Base-by-base conservation (phyloP, 2,888 invertebrate genomes). In the Rhorus exstirpatorius region DNA sequence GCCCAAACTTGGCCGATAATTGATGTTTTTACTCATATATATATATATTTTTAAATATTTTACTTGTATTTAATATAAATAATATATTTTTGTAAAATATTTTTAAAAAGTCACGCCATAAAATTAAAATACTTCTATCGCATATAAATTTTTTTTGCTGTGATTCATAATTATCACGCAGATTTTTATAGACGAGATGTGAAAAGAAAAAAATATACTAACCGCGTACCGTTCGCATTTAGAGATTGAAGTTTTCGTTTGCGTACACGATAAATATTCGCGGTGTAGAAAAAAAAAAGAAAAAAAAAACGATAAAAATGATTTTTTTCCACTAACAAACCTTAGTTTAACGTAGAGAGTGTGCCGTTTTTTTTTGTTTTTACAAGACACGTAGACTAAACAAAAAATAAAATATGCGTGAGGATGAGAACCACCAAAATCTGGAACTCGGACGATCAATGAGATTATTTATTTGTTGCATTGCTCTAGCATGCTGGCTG, bases 401-500 rank as follows among this genome's bases (percentile, higher is more conserved):
- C 10, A 14, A 65, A 53, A 51, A 51, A 58, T 51, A n/a, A 55
- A 55, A 49, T 51, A 21, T 26, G 46, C 74, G 31, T 55, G 41
- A 71, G 12, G 53, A 60, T 35, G 41, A 60, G 35, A 31, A 41
- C 31, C n/a, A 41, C 19, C 49, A 35, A 63, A 44, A 49, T 31
- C 61, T 46, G 67, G 21, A 53, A 58, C 61, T 44, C 72, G 71
- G 70, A 67, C 75, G 80, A 83, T 83, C 75, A 84, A 83, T 83
- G 84, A 87, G 70, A 88, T 89, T 87, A 87, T 88, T 88, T 91
- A 86, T 90, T 88, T 90, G 87, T 89, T 92, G 92, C 90, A 90
- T 91, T 84, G 89, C 91, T 89, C 88, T 89, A 91, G 92, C 92
- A 92, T 92, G 92, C 87, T 91, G 92, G 91, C 91, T 92, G 92